These are phyloP conservation scores for Seriola dumerili DNA, from an alignment of 2,113 vertebrate genomes.

Conservation along the genomic window DNA sequence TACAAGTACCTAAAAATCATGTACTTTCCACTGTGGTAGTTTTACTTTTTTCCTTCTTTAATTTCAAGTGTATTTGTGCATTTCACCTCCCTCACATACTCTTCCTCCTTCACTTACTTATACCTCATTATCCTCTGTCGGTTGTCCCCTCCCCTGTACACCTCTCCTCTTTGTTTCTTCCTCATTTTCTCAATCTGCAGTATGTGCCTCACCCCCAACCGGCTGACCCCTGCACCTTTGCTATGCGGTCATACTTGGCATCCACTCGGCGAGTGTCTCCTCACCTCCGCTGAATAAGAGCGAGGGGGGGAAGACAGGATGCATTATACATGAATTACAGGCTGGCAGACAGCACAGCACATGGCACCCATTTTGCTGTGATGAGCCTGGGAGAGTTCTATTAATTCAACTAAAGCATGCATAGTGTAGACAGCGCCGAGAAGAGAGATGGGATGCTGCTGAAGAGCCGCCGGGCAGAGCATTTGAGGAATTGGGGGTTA, in stretches of 20 bases:
- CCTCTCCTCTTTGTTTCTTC: background rate
- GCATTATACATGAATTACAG: conserved; percentile 81
- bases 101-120: background rate
- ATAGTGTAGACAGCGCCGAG: conserved; percentile 42
- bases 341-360: conserved; percentile 66
- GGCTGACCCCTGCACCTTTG: conserved; percentile 34
- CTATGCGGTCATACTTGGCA: conserved; percentile 69
- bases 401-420: conserved; percentile 76
- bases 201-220: conserved; percentile 3
- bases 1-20: background rate
- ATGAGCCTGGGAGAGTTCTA: conserved; percentile 66
- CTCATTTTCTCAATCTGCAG: conserved; percentile 1
- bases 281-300: conserved; percentile 64
- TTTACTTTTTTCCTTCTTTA: too few relatives aligned
- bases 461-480: conserved; percentile 35
- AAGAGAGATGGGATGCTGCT: conserved; percentile 60
- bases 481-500: conserved; percentile 53
- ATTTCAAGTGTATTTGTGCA: too few relatives aligned
- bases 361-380: conserved; percentile 66
- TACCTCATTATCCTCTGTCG: background rate
- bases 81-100: background rate
- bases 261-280: conserved; percentile 57
- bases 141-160: background rate
- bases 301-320: conserved; percentile 55
- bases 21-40: too few relatives aligned